phyloP scores from a whole-genome alignment of 2,797 vertebrate species.

The Luscinia luscinia region DNA sequence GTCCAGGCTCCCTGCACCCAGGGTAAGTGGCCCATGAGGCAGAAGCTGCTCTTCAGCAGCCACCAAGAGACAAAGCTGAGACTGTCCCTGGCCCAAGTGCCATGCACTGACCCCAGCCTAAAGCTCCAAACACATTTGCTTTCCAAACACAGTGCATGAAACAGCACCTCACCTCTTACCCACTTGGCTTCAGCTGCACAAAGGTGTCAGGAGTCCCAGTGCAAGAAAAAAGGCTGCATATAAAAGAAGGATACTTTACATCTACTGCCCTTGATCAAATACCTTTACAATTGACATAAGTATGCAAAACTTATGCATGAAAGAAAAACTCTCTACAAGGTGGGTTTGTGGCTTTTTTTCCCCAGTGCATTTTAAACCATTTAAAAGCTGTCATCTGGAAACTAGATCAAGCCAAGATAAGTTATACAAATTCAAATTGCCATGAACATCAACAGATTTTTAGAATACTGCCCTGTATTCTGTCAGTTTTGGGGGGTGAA shows the following conservation, averaged over 20 bases:
- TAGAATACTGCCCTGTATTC: neutral
- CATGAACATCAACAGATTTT: neutral
- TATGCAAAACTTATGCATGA: neutral
- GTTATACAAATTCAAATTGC: neutral
- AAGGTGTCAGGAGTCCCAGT: neutral
- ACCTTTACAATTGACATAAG: neutral
- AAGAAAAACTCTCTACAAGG: neutral
- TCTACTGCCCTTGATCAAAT: neutral
- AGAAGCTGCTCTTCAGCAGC: neutral
- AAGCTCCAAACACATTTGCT: neutral
- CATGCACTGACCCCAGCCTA: neutral
- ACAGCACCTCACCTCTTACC: neutral
- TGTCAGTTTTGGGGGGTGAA: neutral
- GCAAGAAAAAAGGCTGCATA: neutral
- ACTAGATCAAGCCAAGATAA: neutral
- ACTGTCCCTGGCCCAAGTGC: neutral
- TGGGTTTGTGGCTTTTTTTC: accelerated
- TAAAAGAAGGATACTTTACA: neutral
- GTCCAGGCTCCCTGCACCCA: neutral
- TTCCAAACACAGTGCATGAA: neutral
- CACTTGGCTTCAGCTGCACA: neutral
- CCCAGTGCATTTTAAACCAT: neutral
- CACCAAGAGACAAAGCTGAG: neutral
- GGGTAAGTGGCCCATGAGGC: neutral
- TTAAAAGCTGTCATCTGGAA: neutral